A percentile compares a stretch with the other conserved stretches of the same genome.
phyloP scores from a whole-genome alignment of 2,888 invertebrate species.

The Chloroclystis v-ata region DNA sequence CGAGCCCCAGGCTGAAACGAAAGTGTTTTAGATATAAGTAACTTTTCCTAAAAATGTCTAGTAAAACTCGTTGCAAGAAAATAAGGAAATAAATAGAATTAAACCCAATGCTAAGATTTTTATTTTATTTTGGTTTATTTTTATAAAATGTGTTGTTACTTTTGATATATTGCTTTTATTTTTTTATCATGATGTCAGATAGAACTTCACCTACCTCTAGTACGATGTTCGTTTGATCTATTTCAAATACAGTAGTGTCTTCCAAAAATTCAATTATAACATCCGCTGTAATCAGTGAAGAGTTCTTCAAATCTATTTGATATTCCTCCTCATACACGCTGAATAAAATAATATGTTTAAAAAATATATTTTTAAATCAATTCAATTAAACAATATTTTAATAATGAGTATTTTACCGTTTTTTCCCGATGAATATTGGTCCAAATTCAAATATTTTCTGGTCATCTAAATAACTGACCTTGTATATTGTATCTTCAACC shows the following conservation, averaged over 20 bases:
- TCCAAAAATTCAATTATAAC: slow-evolving; percentile 65
- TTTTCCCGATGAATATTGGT: slow-evolving; percentile 61
- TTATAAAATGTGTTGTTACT: no score
- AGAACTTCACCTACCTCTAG: no score
- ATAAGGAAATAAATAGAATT: no score
- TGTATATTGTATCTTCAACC: slow-evolving; percentile 57
- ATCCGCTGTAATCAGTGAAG: slow-evolving; percentile 70
- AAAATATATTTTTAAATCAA: no score
- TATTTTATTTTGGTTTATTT: no score
- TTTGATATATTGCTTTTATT: no score
- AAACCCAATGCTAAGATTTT: no score
- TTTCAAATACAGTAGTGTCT: slow-evolving; percentile 63
- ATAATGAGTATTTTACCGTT: slow-evolving; percentile 46
- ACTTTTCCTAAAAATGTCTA: no score
- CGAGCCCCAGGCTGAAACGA: slow-evolving; percentile 57
- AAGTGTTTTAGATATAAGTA: no score
- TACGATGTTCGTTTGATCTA: slow-evolving; percentile 53
- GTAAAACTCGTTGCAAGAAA: no score
- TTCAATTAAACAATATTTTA: no score
- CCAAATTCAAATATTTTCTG: slow-evolving; percentile 66
- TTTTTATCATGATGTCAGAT: no score
- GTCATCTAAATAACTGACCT: slow-evolving; percentile 65
- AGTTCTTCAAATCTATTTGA: slow-evolving; percentile 73
- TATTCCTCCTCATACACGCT: slow-evolving; percentile 70
- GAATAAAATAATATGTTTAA: slow-evolving; percentile 8